These are phyloP conservation scores for Anagrus nilaparvatae DNA, from an alignment of 1,140 invertebrate genomes.

Conservation along the genomic window DNA sequence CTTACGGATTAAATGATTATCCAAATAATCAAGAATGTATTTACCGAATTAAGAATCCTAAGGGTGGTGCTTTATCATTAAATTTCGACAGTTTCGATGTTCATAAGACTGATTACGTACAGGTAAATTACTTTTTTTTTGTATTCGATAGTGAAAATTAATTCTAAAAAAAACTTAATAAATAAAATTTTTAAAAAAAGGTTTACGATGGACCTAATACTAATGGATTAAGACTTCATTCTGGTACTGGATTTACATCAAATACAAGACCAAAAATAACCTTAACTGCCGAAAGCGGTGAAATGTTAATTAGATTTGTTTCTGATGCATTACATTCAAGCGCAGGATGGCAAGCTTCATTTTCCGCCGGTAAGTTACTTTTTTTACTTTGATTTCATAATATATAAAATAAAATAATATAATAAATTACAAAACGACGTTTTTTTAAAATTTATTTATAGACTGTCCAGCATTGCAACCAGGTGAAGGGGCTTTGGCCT, in stretches of 20 bases:
- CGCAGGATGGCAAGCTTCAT: constrained; percentile 78
- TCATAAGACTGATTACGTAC: constrained; percentile 75
- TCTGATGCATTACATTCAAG: constrained; percentile 79
- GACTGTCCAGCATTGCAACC: constrained; percentile 81
- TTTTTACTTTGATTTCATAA: constrained; percentile 8
- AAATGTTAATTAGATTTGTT: constrained; percentile 80
- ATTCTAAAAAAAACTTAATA: too few species aligned
- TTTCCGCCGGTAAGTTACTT: constrained; percentile 65
- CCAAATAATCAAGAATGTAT: constrained; percentile 88
- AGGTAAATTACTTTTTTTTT: constrained; percentile 40
- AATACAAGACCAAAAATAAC: constrained; percentile 73
- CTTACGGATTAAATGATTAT: constrained; percentile 72
- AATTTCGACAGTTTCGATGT: constrained; percentile 81
- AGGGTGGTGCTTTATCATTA: constrained; percentile 71
- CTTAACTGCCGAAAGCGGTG: constrained; percentile 82
- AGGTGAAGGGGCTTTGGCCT: constrained; percentile 77
- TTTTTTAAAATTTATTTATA: constrained; percentile 33
- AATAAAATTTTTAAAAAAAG: constrained; percentile 25
- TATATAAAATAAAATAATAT: neutral
- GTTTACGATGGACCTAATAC: constrained; percentile 82
- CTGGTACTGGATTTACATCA: constrained; percentile 78
- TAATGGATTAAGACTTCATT: constrained; percentile 75
- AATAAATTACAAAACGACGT: neutral
- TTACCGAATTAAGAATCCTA: constrained; percentile 76
- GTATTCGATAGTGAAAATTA: neutral